These are phyloP conservation scores for Drosophila peninsularis DNA, from an alignment of 2,888 invertebrate genomes.

Conservation along the genomic window DNA sequence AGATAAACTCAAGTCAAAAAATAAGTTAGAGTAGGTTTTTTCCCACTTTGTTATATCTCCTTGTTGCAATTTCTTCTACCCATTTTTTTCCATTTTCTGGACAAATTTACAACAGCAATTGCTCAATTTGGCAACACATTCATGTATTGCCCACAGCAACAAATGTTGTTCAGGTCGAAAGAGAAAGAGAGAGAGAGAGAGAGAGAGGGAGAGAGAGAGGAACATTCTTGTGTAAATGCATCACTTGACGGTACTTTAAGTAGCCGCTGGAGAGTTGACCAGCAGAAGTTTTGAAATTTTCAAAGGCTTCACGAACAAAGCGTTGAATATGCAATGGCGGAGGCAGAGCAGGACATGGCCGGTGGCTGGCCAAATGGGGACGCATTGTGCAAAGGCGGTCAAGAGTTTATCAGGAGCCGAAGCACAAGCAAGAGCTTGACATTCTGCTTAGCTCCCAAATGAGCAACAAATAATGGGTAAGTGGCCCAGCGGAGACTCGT, in stretches of 20 bases:
- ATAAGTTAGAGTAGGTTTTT: not conserved
- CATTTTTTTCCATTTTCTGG: not conserved
- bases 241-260: slow-evolving; percentile 49
- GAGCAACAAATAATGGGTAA: slow-evolving; percentile 58
- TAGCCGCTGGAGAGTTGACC: slow-evolving; percentile 51
- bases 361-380: slow-evolving; percentile 30
- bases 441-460: slow-evolving; percentile 64
- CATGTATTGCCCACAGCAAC: slow-evolving; percentile 10
- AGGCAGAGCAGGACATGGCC: slow-evolving; percentile 3
- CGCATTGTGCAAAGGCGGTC: slow-evolving; percentile 51
- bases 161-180: not conserved
- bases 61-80: not conserved
- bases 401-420: slow-evolving; percentile 61
- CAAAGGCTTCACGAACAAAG: slow-evolving; percentile 41
- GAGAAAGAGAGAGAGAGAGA: not conserved
- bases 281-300: slow-evolving; percentile 51
- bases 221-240: slow-evolving; percentile 23
- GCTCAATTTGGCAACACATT: slow-evolving; percentile 22
- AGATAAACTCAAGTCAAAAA: not conserved
- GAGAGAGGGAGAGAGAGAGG: not conserved
- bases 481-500: slow-evolving; percentile 25
- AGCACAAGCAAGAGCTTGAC: slow-evolving; percentile 44
- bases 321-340: slow-evolving; percentile 56
- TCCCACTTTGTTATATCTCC: not conserved
- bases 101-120: not conserved